Conservation (phyloP, 1,140 invertebrate species). For the Coboldia fuscipes region DNA sequence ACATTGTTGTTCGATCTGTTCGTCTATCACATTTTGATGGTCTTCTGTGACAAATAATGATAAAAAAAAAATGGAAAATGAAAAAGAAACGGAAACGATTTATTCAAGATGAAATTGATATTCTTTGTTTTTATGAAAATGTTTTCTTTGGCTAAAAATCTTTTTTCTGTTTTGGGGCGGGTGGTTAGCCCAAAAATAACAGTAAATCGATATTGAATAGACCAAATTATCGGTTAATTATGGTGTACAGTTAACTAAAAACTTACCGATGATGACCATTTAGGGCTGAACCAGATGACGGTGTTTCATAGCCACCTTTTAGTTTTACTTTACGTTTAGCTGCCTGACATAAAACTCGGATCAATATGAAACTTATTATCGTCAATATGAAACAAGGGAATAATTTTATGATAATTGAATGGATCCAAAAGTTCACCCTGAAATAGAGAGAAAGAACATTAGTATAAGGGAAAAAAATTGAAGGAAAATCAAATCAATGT, state of each 20-base stretch:
- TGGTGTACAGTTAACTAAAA: not conserved
- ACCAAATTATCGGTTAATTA: too few species aligned
- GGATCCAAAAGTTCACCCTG: conserved; percentile 69
- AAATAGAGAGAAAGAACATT: too few species aligned
- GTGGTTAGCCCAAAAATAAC: too few species aligned
- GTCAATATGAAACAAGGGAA: conserved; percentile 68
- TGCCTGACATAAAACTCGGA: conserved; percentile 45
- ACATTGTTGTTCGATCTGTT: conserved; percentile 69
- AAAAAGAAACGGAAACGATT: conserved; percentile 6
- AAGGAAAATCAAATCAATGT: too few species aligned
- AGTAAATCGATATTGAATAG: too few species aligned
- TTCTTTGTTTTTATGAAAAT: not conserved
- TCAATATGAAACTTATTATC: conserved; percentile 57
- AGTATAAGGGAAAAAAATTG: too few species aligned
- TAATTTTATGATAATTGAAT: conserved; percentile 64
- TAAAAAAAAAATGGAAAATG: too few species aligned
- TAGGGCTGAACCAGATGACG: conserved; percentile 15
- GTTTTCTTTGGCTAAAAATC: too few species aligned
- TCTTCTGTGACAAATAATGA: conserved; percentile 6
- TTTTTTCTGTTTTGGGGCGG: too few species aligned
- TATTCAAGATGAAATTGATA: conserved; percentile 9
- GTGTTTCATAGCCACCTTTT: conserved; percentile 32
- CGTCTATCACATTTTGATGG: conserved; percentile 40
- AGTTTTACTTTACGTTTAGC: conserved; percentile 43
- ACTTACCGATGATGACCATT: not conserved